Evolutionary conservation across 2,113 vertebrate species (phyloP), one percentile per base, ranked within the genome.

Genomic region (Cottus gobio): DNA sequence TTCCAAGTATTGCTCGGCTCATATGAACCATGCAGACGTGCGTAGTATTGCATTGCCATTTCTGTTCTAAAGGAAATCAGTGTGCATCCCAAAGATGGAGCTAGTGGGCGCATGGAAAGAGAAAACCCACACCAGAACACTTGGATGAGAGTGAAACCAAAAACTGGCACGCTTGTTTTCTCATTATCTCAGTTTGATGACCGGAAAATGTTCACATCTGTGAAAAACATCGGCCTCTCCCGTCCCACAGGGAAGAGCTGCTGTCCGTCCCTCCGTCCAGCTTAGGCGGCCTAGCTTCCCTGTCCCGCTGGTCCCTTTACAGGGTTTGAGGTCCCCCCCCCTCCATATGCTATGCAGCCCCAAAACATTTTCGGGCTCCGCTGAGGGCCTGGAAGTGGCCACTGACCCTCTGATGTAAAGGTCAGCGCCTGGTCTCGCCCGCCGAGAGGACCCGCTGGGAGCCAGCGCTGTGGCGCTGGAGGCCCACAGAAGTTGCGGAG

Each of bases 391-490:
- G 84, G 48, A 83, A 57, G 77, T 66, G 71, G 68, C 52, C 12
- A 1, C 77, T 80, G 80, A 84, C 83, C 77, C 85, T 90, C 78
- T 89, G 90, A 91, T 90, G 48, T 89, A 88, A 94, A 92, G 87
- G 91, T 89, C 85, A 77, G 16, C 4, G 46, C 75, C 66, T 16
- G 63, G 78, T 28, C 71, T 66, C 4, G 36, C 61, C 88, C 16
- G 10, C 73, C 57, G 24, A 70, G 63, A 83, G 73, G 63, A 66
- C 74, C 56, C 58, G 84, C 81, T 80, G 85, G 76, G 9, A 85
- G 64, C 65, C 6, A 3, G 67, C 79, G 84, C 42, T 56, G 71
- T 50, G 31, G 54, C 4, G 2, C 73, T 71, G 44, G 76, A 74
- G 58, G 48, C 48, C 80, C 22, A 77, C 77, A 80, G 82, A 79